Evolutionary conservation across 2,888 invertebrate species (phyloP).

Genomic region (Cheilosia urbana): DNA sequence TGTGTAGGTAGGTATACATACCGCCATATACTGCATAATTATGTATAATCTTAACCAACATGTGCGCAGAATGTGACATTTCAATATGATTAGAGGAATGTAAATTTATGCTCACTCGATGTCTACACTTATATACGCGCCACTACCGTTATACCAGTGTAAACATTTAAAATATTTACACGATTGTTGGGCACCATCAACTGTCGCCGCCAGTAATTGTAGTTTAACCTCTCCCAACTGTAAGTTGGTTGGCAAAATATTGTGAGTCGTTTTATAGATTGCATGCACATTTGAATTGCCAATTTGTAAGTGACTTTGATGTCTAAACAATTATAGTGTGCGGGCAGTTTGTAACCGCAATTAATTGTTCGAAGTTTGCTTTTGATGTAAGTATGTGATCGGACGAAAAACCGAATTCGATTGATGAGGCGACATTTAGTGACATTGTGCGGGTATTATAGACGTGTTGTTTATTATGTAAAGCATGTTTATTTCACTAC

Average conservation of each 20-base stretch:
- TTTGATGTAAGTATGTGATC: neutral
- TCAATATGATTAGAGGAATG: slow-evolving; percentile 18
- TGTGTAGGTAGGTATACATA: neutral
- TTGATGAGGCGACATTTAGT: neutral
- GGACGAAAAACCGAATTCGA: neutral
- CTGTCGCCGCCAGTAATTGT: slow-evolving; percentile 13
- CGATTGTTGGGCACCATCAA: slow-evolving; percentile 8
- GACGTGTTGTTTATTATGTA: no score
- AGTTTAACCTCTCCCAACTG: slow-evolving; percentile 10
- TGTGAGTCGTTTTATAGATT: neutral
- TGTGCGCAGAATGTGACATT: neutral
- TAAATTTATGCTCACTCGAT: slow-evolving; percentile 36
- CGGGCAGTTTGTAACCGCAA: neutral
- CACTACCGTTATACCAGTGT: neutral
- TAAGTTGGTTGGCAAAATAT: slow-evolving; percentile 8
- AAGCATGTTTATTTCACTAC: no score
- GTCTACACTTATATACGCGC: slow-evolving; percentile 23
- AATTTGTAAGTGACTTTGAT: slow-evolving; percentile 8
- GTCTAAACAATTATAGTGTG: slow-evolving; percentile 5
- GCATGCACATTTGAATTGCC: slow-evolving; percentile 14
- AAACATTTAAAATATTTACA: slow-evolving; percentile 18
- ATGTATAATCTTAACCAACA: neutral
- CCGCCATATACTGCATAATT: neutral
- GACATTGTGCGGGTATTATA: no score
- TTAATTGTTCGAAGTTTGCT: neutral